These are phyloP conservation scores for Setipinna tenuifilis DNA, from an alignment of 2,797 vertebrate species.

Conservation along the genomic window DNA sequence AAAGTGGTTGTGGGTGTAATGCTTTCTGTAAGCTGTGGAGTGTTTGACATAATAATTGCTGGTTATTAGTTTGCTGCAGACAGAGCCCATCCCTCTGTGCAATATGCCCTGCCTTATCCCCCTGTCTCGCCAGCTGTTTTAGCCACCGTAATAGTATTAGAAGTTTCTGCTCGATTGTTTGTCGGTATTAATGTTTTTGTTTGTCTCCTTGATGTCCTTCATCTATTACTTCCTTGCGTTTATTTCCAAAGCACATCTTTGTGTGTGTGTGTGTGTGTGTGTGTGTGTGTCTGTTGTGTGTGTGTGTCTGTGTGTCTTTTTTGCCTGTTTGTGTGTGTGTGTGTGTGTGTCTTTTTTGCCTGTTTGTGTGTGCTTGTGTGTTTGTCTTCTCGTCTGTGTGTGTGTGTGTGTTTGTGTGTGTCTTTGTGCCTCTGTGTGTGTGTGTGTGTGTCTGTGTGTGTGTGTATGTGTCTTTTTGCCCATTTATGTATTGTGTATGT, in stretches of 20 bases:
- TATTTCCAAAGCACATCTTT: neutral
- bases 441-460: neutral
- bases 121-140: neutral
- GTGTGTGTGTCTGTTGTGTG: too few relatives aligned
- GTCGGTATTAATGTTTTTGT: neutral
- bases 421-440: neutral
- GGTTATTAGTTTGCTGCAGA: conserved; percentile 12
- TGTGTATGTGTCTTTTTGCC: neutral
- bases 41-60: neutral
- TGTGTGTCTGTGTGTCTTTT: too few relatives aligned
- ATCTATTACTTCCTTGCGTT: neutral
- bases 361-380: too few relatives aligned
- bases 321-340: too few relatives aligned
- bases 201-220: neutral
- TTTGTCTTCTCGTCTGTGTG: too few relatives aligned
- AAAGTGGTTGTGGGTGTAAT: neutral
- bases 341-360: too few relatives aligned
- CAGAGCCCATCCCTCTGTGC: neutral
- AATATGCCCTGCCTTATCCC: neutral
- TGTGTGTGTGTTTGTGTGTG: neutral
- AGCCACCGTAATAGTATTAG: neutral
- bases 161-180: neutral
- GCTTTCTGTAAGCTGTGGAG: neutral
- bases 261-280: too few relatives aligned
- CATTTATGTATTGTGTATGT: neutral